phyloP scores from a whole-genome alignment of 2,113 vertebrate species.

The Corvus moneduloides region DNA sequence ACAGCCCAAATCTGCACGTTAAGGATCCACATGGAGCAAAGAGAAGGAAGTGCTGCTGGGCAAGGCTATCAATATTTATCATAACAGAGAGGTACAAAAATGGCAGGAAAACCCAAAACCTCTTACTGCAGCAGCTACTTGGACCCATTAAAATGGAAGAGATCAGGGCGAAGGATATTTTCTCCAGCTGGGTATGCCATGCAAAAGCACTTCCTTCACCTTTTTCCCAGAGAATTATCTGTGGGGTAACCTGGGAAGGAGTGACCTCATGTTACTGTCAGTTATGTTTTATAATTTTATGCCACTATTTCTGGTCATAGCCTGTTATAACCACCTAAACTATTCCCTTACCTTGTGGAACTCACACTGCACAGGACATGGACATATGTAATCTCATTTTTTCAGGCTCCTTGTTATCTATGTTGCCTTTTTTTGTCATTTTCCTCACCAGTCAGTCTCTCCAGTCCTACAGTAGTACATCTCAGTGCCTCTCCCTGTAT shows the following conservation, averaged over 20 bases:
- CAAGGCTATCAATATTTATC: neutral
- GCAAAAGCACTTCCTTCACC: neutral
- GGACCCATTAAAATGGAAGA: neutral
- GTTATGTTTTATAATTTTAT: neutral
- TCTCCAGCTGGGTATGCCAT: neutral
- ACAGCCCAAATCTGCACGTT: neutral
- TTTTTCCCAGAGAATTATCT: neutral
- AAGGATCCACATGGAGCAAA: neutral
- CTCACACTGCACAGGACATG: neutral
- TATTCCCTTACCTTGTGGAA: neutral
- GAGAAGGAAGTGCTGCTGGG: neutral
- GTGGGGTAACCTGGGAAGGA: neutral
- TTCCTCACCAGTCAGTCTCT: neutral
- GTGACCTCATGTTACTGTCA: neutral
- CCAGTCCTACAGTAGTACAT: neutral
- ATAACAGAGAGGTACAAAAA: neutral
- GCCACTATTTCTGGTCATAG: neutral
- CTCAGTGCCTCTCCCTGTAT: neutral
- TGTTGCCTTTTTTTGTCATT: neutral
- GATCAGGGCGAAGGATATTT: neutral
- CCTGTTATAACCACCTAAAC: neutral
- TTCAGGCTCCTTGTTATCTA: neutral
- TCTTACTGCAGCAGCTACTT: neutral
- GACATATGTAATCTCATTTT: neutral
- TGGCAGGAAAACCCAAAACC: neutral